Percentiles rank a stretch among this genome's conserved stretches.
phyloP scores from a whole-genome alignment of 2,113 vertebrate species.

The Cottus gobio region DNA sequence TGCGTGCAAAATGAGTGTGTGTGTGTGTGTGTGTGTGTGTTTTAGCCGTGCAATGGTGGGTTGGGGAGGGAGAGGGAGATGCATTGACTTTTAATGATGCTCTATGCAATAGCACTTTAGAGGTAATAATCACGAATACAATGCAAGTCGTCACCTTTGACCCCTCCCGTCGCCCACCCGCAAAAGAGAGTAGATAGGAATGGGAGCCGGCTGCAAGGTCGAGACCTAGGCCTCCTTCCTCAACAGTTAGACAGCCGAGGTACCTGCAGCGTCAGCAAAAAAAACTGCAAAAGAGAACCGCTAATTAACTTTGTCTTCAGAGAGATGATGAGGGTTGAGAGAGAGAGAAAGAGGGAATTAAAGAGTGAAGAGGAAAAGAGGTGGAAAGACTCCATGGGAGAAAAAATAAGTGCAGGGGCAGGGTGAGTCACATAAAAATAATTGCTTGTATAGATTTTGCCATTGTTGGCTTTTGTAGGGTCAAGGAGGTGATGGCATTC shows the following conservation, averaged over 20 bases:
- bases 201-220: constrained; percentile 1
- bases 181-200: constrained; percentile 5
- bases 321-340: constrained; percentile 24
- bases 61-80: constrained; percentile 30
- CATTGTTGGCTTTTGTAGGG: constrained; percentile 71
- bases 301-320: constrained; percentile 48
- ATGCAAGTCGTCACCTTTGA: constrained; percentile 64
- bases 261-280: constrained; percentile 39
- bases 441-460: constrained; percentile 77
- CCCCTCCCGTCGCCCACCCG: background rate
- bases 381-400: constrained; percentile 41
- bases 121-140: constrained; percentile 76
- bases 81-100: constrained; percentile 78
- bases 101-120: constrained; percentile 66
- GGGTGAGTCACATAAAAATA: constrained; percentile 51
- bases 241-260: constrained; percentile 38
- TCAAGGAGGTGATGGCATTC: constrained; percentile 61
- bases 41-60: constrained; percentile 41
- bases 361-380: constrained; percentile 22
- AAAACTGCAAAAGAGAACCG: constrained; percentile 20
- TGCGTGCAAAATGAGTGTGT: constrained; percentile 56
- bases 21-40: constrained; percentile 40
- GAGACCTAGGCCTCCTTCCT: constrained; percentile 35
- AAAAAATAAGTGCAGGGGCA: constrained; percentile 23
- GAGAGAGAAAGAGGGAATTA: background rate